Percentiles rank a stretch among this genome's conserved stretches.
Evolutionary conservation across 2,113 vertebrate genomes (phyloP).

Genomic region (Syngnathus floridae): DNA sequence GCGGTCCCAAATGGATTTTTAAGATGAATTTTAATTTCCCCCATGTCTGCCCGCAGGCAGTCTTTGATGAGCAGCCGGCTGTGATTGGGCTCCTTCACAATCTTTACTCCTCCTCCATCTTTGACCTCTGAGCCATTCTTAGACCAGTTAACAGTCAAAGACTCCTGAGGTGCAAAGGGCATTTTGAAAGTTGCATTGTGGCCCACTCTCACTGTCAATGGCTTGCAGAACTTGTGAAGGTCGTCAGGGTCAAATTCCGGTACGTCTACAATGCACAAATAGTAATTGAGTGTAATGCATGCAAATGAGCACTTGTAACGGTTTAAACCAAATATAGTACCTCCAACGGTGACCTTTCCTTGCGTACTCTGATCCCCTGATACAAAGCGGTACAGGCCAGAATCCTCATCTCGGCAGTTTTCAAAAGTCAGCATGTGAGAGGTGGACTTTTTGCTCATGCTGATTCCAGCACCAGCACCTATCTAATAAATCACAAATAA

Average conservation of each 20-base stretch:
- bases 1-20: constrained; percentile 72
- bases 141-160: constrained; percentile 72
- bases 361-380: constrained; percentile 58
- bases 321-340: constrained; percentile 36
- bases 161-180: constrained; percentile 70
- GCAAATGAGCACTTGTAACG: background rate
- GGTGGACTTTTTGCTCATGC: constrained; percentile 63
- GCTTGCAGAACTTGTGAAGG: constrained; percentile 70
- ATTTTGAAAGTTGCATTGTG: constrained; percentile 74
- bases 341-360: constrained; percentile 60
- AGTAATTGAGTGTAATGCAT: constrained; percentile 3
- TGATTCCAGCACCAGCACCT: constrained; percentile 47
- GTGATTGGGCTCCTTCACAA: constrained; percentile 69
- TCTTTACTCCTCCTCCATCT: constrained; percentile 62
- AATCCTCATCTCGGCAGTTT: constrained; percentile 56
- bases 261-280: constrained; percentile 62
- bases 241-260: constrained; percentile 73
- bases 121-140: constrained; percentile 71
- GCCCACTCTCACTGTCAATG: constrained; percentile 75
- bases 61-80: constrained; percentile 74
- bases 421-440: constrained; percentile 65
- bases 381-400: constrained; percentile 73
- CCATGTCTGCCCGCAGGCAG: constrained; percentile 70
- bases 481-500: constrained; percentile 54
- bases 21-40: constrained; percentile 77